Percentiles rank a stretch among this genome's conserved stretches.
Conservation (phyloP, 2,113 vertebrate species). For the Tichodroma muraria region DNA sequence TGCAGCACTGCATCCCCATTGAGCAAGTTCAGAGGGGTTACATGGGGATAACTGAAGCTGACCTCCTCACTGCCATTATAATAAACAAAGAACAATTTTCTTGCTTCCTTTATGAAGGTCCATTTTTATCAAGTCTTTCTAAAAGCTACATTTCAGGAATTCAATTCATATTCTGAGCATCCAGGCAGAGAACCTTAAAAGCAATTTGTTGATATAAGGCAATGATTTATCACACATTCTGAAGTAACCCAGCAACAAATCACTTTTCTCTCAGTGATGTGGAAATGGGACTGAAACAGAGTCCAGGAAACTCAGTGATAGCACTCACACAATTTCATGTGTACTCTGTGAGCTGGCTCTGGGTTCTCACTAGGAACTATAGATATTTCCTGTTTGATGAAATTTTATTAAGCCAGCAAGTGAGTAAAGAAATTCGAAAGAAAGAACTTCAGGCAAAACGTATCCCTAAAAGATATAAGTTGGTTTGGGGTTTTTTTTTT, state of each 20-base stretch:
- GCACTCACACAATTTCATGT: background rate
- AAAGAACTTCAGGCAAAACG: background rate
- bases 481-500: background rate
- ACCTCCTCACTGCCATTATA: background rate
- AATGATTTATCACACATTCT: background rate
- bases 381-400: constrained; percentile 18
- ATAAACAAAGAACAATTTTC: background rate
- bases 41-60: constrained; percentile 20
- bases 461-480: background rate
- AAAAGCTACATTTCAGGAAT: background rate
- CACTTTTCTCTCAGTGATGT: background rate
- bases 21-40: constrained; percentile 34
- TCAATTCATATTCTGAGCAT: background rate
- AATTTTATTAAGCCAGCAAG: background rate
- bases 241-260: background rate
- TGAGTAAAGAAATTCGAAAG: background rate
- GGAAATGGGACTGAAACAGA: background rate
- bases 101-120: background rate
- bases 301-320: background rate
- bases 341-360: background rate
- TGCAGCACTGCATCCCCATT: background rate
- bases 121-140: background rate
- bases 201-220: background rate
- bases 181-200: background rate
- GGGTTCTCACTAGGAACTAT: background rate